Evolutionary conservation across 2,888 invertebrate genomes (phyloP).

Genomic region (Nephrotoma appendiculata): DNA sequence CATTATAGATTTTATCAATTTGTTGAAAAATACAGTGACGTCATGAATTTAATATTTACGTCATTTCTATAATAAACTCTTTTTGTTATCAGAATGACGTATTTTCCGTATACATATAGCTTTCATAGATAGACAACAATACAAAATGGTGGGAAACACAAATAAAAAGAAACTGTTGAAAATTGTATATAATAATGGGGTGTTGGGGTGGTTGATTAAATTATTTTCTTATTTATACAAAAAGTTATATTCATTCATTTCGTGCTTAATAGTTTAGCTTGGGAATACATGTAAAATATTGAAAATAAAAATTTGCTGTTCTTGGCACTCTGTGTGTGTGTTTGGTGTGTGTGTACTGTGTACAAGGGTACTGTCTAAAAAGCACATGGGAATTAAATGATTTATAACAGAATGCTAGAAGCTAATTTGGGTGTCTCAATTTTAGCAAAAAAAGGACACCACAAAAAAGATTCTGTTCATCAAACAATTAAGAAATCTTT

Average conservation of each 20-base stretch:
- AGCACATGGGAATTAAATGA: neutral
- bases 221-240: neutral
- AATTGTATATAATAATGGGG: neutral
- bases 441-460: neutral
- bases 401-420: neutral
- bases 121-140: neutral
- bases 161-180: neutral
- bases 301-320: neutral
- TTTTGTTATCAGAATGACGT: neutral
- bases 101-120: neutral
- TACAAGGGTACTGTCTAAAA: neutral
- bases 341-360: too few relatives aligned
- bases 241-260: neutral
- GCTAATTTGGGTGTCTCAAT: neutral
- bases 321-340: neutral
- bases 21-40: neutral
- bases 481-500: neutral
- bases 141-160: neutral
- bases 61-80: neutral
- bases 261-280: neutral
- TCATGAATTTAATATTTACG: neutral
- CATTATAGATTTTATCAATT: neutral
- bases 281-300: neutral
- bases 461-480: neutral
- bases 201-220: neutral